These are phyloP conservation scores for Lycocorax pyrrhopterus DNA, from an alignment of 2,113 vertebrate species.

Conservation along the genomic window DNA sequence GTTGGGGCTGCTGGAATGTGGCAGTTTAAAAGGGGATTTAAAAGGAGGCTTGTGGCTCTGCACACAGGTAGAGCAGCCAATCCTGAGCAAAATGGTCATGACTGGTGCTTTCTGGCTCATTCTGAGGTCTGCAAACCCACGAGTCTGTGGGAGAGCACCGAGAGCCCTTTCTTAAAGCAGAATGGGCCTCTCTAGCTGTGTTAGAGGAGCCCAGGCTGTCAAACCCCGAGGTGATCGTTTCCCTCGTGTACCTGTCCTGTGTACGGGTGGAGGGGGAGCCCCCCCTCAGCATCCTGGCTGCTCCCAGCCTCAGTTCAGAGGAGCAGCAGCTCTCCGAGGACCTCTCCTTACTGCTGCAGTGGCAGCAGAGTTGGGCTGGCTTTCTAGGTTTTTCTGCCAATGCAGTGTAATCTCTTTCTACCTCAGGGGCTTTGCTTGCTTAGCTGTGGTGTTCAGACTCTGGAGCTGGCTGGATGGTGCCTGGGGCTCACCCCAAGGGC, in stretches of 20 bases:
- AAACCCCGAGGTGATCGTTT: background rate
- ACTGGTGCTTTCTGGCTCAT: background rate
- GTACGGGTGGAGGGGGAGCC: background rate
- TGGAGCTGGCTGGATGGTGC: background rate
- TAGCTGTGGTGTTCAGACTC: accelerated
- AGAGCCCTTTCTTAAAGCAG: background rate
- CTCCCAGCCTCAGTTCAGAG: background rate
- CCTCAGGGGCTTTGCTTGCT: background rate
- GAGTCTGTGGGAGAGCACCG: background rate
- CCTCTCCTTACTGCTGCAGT: background rate
- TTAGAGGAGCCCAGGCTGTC: background rate
- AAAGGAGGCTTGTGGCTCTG: background rate
- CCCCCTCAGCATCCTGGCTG: background rate
- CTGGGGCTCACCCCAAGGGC: background rate
- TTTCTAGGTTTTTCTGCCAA: slow-evolving; percentile 6
- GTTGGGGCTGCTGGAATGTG: background rate
- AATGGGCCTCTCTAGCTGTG: background rate
- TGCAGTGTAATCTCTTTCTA: background rate
- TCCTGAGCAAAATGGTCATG: background rate
- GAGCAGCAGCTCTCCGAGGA: background rate
- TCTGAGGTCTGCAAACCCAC: background rate
- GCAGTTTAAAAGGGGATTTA: background rate
- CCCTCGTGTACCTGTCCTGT: background rate
- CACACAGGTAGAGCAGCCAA: background rate
- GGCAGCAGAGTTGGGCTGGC: background rate